Conservation (phyloP, 2,113 vertebrate species). For the Hassar affinis region DNA sequence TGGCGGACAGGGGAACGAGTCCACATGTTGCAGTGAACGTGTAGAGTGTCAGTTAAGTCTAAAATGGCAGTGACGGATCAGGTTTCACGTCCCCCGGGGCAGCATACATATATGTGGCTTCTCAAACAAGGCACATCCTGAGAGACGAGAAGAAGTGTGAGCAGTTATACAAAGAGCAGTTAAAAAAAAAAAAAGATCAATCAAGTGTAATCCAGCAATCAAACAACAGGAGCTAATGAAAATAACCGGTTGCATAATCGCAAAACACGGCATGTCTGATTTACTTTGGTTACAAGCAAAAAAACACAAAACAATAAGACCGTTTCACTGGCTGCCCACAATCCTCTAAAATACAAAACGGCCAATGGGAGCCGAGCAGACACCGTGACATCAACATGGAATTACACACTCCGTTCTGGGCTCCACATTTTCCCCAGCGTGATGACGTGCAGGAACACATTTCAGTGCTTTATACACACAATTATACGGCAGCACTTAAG, state of each 20-base stretch:
- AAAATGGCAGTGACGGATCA: slow-evolving; percentile 66
- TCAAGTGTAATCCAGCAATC: neutral
- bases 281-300: neutral
- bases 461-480: slow-evolving; percentile 20
- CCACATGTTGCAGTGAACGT: slow-evolving; percentile 39
- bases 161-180: neutral
- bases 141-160: neutral
- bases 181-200: neutral
- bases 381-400: neutral
- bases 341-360: neutral
- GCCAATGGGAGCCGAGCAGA: neutral
- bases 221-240: neutral
- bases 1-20: slow-evolving; percentile 19
- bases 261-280: neutral
- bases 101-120: slow-evolving; percentile 53
- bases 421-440: neutral
- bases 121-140: slow-evolving; percentile 30
- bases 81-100: slow-evolving; percentile 64
- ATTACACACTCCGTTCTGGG: neutral
- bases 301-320: neutral
- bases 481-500: neutral
- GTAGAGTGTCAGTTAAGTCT: slow-evolving; percentile 25
- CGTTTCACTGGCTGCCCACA: neutral
- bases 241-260: neutral
- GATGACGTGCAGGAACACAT: neutral